Percentiles rank a stretch among this genome's conserved stretches.
Evolutionary conservation across 92 coral and sea anemone species (phyloP).

Genomic region (Phenganax marumi): DNA sequence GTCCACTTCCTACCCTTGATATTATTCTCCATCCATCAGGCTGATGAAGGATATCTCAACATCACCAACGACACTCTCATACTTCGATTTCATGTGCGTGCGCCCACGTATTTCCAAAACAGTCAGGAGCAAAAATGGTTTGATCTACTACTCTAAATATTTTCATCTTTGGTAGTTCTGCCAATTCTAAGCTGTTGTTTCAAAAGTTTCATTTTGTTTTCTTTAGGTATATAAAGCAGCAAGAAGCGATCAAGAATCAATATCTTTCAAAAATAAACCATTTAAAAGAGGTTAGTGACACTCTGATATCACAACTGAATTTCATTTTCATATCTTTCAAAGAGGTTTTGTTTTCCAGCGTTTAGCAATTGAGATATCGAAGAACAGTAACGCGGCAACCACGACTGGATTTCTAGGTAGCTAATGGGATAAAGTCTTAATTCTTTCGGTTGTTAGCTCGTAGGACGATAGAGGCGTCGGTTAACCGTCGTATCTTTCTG

Average conservation of each 20-base stretch:
- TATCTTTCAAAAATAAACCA: constrained; percentile 90
- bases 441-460: not conserved
- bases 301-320: not conserved
- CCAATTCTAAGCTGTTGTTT: not conserved
- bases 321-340: not conserved
- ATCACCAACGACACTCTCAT: constrained; percentile 93
- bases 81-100: constrained; percentile 95
- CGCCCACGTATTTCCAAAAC: constrained; percentile 98
- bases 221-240: constrained; percentile 89
- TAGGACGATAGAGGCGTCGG: constrained; percentile 11
- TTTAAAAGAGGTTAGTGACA: constrained; percentile 75
- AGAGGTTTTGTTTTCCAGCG: constrained; percentile 62
- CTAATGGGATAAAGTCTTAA: not conserved
- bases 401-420: constrained; percentile 50
- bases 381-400: constrained; percentile 68
- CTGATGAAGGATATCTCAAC: constrained; percentile 91
- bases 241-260: constrained; percentile 73
- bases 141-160: not conserved
- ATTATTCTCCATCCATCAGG: constrained; percentile 51
- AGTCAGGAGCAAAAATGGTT: constrained; percentile 99
- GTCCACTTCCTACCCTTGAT: not conserved
- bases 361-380: constrained; percentile 84
- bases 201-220: not conserved
- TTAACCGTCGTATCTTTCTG: constrained; percentile 51
- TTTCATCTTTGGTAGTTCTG: not conserved